These are phyloP conservation scores for Phenganax subtilis DNA, from an alignment of 92 coral and sea anemone species.

Conservation along the genomic window DNA sequence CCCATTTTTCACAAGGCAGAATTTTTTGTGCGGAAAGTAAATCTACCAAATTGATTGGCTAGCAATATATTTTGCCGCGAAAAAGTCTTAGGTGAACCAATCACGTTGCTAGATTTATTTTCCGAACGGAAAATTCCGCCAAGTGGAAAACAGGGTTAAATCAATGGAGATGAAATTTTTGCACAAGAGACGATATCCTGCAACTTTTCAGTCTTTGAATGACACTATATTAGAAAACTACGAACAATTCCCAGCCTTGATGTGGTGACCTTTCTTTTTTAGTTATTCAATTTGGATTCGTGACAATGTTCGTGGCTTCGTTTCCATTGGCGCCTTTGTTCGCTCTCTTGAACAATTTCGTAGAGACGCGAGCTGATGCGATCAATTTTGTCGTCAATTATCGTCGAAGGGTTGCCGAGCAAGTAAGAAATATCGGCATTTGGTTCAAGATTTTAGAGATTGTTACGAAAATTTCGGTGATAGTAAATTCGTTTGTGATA, in stretches of 20 bases:
- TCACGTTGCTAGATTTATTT: too few species aligned
- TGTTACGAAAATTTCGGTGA: slow-evolving; percentile 70
- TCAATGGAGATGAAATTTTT: too few species aligned
- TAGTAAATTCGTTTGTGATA: slow-evolving; percentile 87
- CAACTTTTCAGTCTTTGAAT: too few species aligned
- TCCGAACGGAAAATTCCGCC: too few species aligned
- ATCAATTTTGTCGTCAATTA: slow-evolving; percentile 80
- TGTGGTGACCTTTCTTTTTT: slow-evolving; percentile 1
- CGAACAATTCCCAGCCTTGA: not conserved
- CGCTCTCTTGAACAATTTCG: slow-evolving; percentile 86
- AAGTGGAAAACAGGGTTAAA: too few species aligned
- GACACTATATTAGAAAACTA: too few species aligned
- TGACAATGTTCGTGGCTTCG: slow-evolving; percentile 95
- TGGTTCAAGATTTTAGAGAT: slow-evolving; percentile 78
- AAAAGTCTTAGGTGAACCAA: too few species aligned
- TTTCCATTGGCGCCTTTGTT: slow-evolving; percentile 96
- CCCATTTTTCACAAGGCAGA: too few species aligned
- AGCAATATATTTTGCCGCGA: too few species aligned
- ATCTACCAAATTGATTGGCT: too few species aligned
- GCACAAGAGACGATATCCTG: too few species aligned
- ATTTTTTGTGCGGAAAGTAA: too few species aligned
- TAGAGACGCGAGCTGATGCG: slow-evolving; percentile 90
- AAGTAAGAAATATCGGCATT: slow-evolving; percentile 80
- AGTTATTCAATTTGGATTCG: slow-evolving; percentile 97
- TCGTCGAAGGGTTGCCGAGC: slow-evolving; percentile 91